Evolutionary conservation across 2,888 invertebrate species (phyloP), one percentile per base, ranked within the genome.

Genomic region (Torymus aiolomorphi): DNA sequence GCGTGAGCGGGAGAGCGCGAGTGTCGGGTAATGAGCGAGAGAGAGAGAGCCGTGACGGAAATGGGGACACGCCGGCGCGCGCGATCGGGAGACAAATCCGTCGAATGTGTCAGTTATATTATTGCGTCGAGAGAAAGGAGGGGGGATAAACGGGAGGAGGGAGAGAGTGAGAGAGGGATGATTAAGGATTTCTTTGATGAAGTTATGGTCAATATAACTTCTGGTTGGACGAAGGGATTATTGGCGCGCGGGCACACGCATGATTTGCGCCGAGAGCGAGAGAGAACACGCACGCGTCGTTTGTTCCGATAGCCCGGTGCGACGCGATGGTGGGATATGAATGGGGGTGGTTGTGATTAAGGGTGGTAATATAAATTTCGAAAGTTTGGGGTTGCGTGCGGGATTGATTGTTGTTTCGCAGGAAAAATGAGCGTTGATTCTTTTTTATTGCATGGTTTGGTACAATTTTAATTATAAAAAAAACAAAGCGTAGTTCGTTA

Each of bases 181-280:
- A 76, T 80, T 67, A 59, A 66, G 67, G 72, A 76, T 65, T 76
- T 71, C 65, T 76, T 76, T 71, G 66, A 51, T 62, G 65, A 63
- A 71, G 13, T 76, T 57, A 70, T 57, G 61, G 16, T 4, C 13
- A 72, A 61, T 66, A 49, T 61, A 49, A 51, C 31, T 49, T 18
- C 3, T 10, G 16, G 61, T 14, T 14, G 31, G 31, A 31, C 31
- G 20, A 57, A 72, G 65, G 51, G 75, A 59, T 66, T 59, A 59
- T 69, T 70, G 31, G 2, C n/a, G 31, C 31, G 31, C 3, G 3
- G 2, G 31, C 3, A 5, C 31, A 31, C 31, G 31, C 31, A 5
- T 31, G 31, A 31, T 31, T 31, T 31, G 31, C 3, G 31, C 31
- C 5, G 31, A 31, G 31, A 31, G 31, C n/a, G n/a, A n/a, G n/a